phyloP scores from a whole-genome alignment of 2,888 invertebrate genomes.

The Macrostomum cliftonense region DNA sequence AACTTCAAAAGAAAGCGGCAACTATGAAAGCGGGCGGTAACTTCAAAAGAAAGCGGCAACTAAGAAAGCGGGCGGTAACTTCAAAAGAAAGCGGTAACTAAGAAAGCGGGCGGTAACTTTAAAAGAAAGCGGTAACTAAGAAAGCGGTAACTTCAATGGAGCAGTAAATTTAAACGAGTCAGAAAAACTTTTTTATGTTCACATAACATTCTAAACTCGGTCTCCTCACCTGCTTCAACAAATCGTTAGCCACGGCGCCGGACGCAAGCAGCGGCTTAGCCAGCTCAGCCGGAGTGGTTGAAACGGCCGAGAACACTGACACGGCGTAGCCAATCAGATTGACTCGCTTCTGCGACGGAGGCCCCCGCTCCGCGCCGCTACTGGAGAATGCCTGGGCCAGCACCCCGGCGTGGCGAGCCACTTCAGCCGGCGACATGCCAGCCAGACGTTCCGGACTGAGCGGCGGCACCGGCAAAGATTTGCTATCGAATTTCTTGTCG shows the following conservation, averaged over 20 bases:
- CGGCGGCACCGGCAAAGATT: constrained; percentile 27
- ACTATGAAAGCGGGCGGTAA: no score
- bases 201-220: no score
- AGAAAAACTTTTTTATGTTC: no score
- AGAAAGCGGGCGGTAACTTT: no score
- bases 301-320: constrained; percentile 13
- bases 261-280: constrained; percentile 19
- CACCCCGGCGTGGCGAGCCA: background rate
- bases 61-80: no score
- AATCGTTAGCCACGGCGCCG: constrained; percentile 7
- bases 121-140: no score
- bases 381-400: constrained; percentile 13
- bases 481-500: constrained; percentile 27
- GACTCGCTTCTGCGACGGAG: constrained; percentile 29
- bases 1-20: no score
- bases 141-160: no score
- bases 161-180: no score
- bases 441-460: background rate
- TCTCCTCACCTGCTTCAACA: no score
- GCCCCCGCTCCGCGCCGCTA: constrained; percentile 25
- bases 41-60: no score
- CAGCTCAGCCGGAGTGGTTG: constrained; percentile 18
- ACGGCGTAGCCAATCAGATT: constrained; percentile 26
- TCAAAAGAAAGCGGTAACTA: no score
- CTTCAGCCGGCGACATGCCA: background rate